A percentile compares a stretch with the other conserved stretches of the same genome.
These are phyloP conservation scores for Frieseomelitta varia DNA, from an alignment of 1,140 invertebrate species.

Conservation along the genomic window DNA sequence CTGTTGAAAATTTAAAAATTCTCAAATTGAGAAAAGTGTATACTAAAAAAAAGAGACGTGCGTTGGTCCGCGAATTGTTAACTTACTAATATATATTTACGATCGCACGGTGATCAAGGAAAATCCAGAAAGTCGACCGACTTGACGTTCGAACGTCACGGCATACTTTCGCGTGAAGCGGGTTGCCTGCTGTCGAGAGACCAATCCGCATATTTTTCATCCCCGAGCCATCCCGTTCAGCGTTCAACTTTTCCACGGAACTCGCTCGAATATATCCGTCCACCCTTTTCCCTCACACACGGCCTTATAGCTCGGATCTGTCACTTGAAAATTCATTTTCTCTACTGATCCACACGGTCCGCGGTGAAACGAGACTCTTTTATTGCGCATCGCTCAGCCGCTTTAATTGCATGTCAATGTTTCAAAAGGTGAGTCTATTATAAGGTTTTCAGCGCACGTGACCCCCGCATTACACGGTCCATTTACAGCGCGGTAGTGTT, in stretches of 20 bases:
- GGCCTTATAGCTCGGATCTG: too few relatives aligned
- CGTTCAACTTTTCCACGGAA: not conserved
- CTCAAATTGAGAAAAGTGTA: too few relatives aligned
- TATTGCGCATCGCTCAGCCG: not conserved
- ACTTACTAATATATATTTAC: not conserved
- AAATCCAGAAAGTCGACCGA: not conserved
- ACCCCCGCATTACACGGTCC: not conserved
- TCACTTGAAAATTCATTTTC: not conserved
- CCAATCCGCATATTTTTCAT: not conserved
- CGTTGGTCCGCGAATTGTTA: too few relatives aligned
- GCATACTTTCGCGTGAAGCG: not conserved
- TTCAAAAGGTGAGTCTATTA: not conserved
- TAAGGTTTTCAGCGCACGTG: not conserved
- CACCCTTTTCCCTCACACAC: not conserved
- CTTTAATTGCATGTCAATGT: not conserved
- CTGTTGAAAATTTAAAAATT: too few relatives aligned
- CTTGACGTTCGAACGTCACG: not conserved
- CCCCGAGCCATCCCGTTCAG: not conserved
- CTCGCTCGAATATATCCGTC: not conserved
- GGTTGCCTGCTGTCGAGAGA: not conserved
- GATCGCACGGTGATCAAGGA: too few relatives aligned
- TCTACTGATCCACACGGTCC: too few relatives aligned
- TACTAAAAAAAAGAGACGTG: too few relatives aligned
- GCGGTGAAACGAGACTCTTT: not conserved
- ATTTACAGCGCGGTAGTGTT: not conserved